A percentile compares a stretch with the other conserved stretches of the same genome.
Conservation (phyloP, 1,140 invertebrate species). For the Dreissena rostriformis region DNA sequence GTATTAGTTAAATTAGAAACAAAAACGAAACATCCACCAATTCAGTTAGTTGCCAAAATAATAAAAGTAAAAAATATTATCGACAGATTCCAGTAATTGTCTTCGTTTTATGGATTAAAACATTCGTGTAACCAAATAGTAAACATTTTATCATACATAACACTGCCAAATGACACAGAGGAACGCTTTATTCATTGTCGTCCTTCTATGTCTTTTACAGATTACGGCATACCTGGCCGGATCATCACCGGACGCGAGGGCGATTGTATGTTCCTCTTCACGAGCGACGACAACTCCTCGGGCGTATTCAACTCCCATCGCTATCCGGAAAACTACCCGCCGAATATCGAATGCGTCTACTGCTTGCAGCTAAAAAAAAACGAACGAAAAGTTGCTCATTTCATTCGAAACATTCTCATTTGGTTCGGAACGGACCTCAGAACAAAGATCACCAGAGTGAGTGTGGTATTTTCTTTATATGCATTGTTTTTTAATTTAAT, state of each 20-base stretch:
- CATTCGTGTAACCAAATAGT: not conserved
- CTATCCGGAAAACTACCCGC: conserved; percentile 97
- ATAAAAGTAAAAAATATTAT: too few species aligned
- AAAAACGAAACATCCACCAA: too few species aligned
- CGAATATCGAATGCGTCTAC: conserved; percentile 95
- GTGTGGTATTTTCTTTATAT: too few species aligned
- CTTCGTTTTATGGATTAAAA: not conserved
- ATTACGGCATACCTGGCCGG: conserved; percentile 92
- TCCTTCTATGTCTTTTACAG: conserved; percentile 55
- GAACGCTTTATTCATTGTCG: too few species aligned
- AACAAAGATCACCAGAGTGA: too few species aligned
- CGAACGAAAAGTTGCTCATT: conserved; percentile 61
- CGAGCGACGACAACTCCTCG: conserved; percentile 90
- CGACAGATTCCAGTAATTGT: too few species aligned
- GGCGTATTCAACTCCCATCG: conserved; percentile 97
- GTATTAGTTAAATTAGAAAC: too few species aligned
- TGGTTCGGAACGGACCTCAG: too few species aligned
- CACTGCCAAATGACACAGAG: too few species aligned
- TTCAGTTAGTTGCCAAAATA: too few species aligned
- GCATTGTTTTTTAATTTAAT: too few species aligned
- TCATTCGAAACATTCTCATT: conserved; percentile 65
- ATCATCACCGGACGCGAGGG: conserved; percentile 84
- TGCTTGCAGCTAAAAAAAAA: conserved; percentile 85
- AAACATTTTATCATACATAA: not conserved
- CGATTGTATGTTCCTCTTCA: conserved; percentile 93